These are phyloP conservation scores for Heliconius cydno DNA, from an alignment of 2,888 invertebrate species.

Conservation along the genomic window DNA sequence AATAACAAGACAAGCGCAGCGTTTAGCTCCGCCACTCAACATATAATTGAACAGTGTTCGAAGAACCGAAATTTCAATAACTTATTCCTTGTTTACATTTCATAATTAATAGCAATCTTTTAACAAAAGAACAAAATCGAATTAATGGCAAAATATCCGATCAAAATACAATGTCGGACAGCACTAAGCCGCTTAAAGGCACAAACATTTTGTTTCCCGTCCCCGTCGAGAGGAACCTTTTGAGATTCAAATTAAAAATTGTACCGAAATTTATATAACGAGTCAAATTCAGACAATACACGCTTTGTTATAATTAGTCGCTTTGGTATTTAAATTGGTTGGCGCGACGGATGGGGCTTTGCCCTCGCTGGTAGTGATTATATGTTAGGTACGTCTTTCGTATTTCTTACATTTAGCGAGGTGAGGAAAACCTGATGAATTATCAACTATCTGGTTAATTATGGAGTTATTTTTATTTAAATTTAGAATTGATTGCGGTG, in stretches of 20 bases:
- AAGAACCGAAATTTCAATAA: neutral
- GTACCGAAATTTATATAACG: slow-evolving; percentile 11
- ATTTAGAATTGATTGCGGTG: neutral
- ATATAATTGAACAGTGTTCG: no score
- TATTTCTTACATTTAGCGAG: neutral
- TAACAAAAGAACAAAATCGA: neutral
- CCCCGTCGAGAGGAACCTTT: neutral
- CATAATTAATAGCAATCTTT: neutral
- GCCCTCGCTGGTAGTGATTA: neutral
- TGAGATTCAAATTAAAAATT: slow-evolving; percentile 8
- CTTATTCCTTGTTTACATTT: neutral
- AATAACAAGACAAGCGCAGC: no score
- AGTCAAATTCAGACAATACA: slow-evolving; percentile 5
- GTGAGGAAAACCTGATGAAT: neutral
- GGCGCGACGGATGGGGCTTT: neutral
- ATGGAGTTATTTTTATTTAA: no score
- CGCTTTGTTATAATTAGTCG: slow-evolving; percentile 10
- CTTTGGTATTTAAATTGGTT: slow-evolving; percentile 13
- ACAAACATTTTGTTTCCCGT: slow-evolving; percentile 11
- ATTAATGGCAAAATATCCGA: neutral
- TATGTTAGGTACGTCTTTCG: neutral
- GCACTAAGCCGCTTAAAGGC: slow-evolving; percentile 34
- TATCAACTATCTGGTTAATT: neutral
- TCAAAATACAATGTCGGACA: slow-evolving; percentile 24
- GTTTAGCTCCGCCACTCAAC: no score